These are phyloP conservation scores for Rissa tridactyla DNA, from an alignment of 2,113 vertebrate genomes.

Conservation along the genomic window DNA sequence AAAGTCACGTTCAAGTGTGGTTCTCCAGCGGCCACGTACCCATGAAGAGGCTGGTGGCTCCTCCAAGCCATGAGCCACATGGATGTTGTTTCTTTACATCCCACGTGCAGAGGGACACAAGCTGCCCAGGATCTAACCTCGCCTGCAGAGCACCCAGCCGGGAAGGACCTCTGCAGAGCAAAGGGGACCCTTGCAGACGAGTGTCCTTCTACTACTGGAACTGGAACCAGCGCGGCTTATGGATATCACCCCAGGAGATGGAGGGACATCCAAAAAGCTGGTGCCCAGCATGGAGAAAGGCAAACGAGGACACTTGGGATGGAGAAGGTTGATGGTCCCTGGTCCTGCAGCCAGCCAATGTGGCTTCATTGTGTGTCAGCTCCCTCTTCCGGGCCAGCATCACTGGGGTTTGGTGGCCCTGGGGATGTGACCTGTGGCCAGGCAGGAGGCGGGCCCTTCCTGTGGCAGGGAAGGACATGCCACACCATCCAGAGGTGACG, in stretches of 20 bases:
- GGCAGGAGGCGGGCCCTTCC: neutral
- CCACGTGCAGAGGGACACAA: neutral
- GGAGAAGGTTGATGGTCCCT: neutral
- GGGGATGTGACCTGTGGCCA: accelerated
- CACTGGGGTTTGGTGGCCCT: neutral
- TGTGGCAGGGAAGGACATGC: neutral
- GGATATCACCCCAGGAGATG: neutral
- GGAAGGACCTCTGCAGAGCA: neutral
- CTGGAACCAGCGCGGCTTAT: neutral
- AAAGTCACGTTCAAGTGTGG: neutral
- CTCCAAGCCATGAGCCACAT: neutral
- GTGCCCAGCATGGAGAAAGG: neutral
- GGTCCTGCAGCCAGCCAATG: neutral
- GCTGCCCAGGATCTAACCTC: neutral
- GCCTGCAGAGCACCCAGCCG: neutral
- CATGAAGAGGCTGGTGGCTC: neutral
- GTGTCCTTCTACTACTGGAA: neutral
- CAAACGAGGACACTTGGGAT: neutral
- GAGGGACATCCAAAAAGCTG: neutral
- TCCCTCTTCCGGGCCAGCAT: neutral
- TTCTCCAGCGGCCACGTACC: neutral
- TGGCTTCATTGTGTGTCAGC: neutral
- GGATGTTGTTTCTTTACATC: neutral
- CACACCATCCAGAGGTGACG: neutral
- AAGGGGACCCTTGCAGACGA: accelerated